Conservation (phyloP, 2,113 vertebrate genomes). For the Muscicapa adusta region DNA sequence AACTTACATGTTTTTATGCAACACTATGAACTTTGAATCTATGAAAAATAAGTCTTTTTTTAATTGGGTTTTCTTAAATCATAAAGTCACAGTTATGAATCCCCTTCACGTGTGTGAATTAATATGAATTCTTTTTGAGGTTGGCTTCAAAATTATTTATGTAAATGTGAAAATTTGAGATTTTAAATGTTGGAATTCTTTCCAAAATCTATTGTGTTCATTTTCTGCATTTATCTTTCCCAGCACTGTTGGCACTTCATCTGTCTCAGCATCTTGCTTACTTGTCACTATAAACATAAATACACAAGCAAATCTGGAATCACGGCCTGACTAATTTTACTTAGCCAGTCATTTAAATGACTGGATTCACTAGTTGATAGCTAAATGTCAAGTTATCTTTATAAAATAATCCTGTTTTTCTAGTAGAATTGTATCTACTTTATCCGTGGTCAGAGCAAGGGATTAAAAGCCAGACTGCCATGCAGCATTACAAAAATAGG, state of each 20-base stretch:
- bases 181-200: background rate
- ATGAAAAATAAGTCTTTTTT: background rate
- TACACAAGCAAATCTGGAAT: background rate
- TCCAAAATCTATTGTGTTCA: background rate
- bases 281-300: background rate
- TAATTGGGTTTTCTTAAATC: background rate
- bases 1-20: background rate
- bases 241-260: background rate
- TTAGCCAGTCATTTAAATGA: background rate
- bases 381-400: background rate
- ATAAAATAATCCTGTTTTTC: background rate
- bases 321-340: background rate
- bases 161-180: background rate
- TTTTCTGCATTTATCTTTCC: background rate
- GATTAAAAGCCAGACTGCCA: background rate
- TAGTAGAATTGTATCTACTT: background rate
- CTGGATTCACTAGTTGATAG: background rate
- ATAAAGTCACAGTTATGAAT: accelerated
- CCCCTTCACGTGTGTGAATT: background rate
- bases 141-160: background rate
- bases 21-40: background rate
- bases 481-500: background rate
- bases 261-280: background rate
- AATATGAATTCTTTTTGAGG: background rate
- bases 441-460: background rate